Evolutionary conservation across 2,888 invertebrate genomes (phyloP), one percentile per base, ranked within the genome.

Genomic region (Ennomos quercinarius): DNA sequence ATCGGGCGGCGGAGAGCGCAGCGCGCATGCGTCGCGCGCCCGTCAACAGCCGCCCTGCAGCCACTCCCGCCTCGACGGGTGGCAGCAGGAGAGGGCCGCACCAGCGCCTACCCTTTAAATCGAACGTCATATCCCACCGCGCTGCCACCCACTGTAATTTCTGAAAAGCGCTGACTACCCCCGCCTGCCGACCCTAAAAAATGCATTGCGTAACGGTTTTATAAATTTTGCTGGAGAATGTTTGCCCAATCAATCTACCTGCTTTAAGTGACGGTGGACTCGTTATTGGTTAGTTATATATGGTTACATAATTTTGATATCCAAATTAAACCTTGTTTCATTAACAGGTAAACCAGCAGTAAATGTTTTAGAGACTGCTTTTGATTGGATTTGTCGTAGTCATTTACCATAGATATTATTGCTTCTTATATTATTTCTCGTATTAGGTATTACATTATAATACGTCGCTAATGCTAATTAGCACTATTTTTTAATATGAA

Each of bases 191-290:
- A 83, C 88, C 91, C 91, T 91, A 89, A 91, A 91, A 91, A 92
- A 91, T 92, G 91, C 91, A 92, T 91, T 92, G 91, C 91, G 90
- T 91, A 92, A 92, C 90, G 85, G 87, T 87, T 89, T 86, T 84
- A 81, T 83, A 83, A 84, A 88, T 88, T 87, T 82, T 76, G 72
- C 72, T 72, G 73, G 71, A 73, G 70, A 74, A 84, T 86, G 88
- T 89, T 89, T 87, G 86, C 82, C 81, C 86, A 84, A 91, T 91
- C 89, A 91, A 90, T 90, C 84, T 82, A 89, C 89, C 89, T 89
- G 87, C 70, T 75, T 70, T 60, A 44, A 57, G 55, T 43, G 45
- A 52, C 36, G 57, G 43, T 36, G 42, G 45, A 48, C 10, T 36
- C 40, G 13, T 42, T 41, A 9, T 10, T 9, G 27, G 17, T 41